These are phyloP conservation scores for Trypoxylon attenuatum DNA, from an alignment of 2,888 invertebrate genomes.

Conservation along the genomic window DNA sequence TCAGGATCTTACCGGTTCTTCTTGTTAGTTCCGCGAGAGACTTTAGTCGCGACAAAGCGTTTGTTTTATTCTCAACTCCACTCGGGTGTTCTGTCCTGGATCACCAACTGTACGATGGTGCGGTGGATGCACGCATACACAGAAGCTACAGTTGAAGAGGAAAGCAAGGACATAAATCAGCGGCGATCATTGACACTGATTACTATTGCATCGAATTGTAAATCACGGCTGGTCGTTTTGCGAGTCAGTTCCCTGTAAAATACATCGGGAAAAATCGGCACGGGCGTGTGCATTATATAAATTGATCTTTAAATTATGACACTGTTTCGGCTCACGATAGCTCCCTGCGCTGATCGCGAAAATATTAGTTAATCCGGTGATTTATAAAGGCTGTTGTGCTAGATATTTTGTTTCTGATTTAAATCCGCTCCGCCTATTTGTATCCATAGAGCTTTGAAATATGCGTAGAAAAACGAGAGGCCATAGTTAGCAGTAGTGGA, in stretches of 20 bases:
- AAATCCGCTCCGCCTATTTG: background rate
- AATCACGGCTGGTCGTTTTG: background rate
- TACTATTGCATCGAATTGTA: background rate
- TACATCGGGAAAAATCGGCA: background rate
- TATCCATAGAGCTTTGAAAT: too few relatives aligned
- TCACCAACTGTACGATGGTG: too few relatives aligned
- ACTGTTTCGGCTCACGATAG: background rate
- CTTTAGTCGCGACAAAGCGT: background rate
- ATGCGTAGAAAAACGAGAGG: too few relatives aligned
- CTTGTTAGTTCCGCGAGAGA: too few relatives aligned
- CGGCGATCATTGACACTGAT: background rate
- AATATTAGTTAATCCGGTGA: conserved; percentile 15
- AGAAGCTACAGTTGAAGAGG: background rate
- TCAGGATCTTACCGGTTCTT: background rate
- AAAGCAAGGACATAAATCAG: background rate
- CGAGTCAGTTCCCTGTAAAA: background rate
- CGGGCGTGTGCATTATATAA: background rate
- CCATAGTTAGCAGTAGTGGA: too few relatives aligned
- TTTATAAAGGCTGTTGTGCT: conserved; percentile 9
- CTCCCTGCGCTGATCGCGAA: conserved; percentile 8
- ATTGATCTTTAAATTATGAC: background rate
- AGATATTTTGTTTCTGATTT: background rate
- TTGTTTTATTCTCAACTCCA: too few relatives aligned
- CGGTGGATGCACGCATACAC: too few relatives aligned
- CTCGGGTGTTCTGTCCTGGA: too few relatives aligned